phyloP scores from a whole-genome alignment of 2,797 vertebrate genomes.

The Pagetopsis macropterus region DNA sequence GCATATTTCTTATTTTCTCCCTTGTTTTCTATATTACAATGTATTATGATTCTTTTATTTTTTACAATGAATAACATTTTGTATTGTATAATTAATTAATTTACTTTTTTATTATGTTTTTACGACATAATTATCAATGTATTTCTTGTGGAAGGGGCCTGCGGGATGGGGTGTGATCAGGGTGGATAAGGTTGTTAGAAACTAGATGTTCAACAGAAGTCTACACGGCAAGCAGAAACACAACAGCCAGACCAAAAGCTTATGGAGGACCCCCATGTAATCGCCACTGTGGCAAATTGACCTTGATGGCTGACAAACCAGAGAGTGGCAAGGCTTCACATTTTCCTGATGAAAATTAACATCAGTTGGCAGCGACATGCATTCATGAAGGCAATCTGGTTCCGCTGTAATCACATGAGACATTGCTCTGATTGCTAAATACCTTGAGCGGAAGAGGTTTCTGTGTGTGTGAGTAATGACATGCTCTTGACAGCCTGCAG shows the following conservation, averaged over 20 bases:
- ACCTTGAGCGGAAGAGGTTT: conserved; percentile 30
- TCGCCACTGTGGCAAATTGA: conserved; percentile 51
- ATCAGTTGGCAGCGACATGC: conserved; percentile 54
- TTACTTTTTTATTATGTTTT: no score
- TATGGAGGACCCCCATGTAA: conserved; percentile 10
- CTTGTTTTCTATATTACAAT: no score
- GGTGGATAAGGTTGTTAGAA: no score
- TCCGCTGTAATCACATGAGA: conserved; percentile 69
- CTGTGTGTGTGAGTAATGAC: conserved; percentile 9
- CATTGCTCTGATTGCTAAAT: conserved; percentile 71
- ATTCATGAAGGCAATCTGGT: conserved; percentile 59
- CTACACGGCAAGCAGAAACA: conserved; percentile 6
- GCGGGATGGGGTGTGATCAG: no score
- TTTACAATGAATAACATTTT: no score
- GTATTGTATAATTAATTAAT: no score
- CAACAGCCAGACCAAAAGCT: conserved; percentile 5
- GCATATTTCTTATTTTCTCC: no score
- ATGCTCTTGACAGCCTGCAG: conserved; percentile 34
- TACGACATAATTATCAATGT: no score
- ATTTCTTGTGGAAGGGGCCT: no score
- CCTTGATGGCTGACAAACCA: conserved; percentile 61
- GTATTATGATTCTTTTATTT: no score
- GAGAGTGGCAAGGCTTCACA: conserved; percentile 33
- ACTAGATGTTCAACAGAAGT: neutral
- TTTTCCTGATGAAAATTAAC: conserved; percentile 69